A percentile compares a stretch with the other conserved stretches of the same genome.
Conservation (phyloP, 2,888 invertebrate species). For the Drosophila pegasa region DNA sequence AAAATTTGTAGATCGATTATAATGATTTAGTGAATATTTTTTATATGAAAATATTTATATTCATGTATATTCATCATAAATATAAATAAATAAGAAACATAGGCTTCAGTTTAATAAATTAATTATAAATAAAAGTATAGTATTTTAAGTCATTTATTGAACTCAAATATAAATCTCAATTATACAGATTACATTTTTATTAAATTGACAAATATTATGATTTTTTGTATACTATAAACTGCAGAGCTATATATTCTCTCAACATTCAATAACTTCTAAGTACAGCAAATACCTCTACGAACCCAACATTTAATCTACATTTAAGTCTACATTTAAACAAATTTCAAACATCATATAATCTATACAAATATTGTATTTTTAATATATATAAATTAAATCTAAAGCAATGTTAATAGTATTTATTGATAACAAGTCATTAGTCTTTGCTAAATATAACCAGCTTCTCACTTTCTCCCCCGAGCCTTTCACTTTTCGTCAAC, state of each 20-base stretch:
- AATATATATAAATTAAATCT: neutral
- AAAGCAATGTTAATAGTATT: neutral
- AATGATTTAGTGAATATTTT: no score
- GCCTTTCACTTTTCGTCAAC: conserved; percentile 34
- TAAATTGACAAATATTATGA: neutral
- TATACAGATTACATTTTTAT: neutral
- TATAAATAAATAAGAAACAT: no score
- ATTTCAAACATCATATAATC: neutral
- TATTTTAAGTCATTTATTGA: no score
- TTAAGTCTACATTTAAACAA: neutral
- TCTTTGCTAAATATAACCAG: neutral
- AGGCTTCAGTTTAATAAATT: no score
- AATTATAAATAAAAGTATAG: no score
- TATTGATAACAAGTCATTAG: conserved; percentile 3
- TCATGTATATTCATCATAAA: no score
- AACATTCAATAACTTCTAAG: no score
- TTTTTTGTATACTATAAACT: neutral
- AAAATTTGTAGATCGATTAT: no score
- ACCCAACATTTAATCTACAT: no score
- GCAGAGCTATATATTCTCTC: neutral
- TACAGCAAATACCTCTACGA: no score
- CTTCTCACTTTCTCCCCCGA: conserved; percentile 40
- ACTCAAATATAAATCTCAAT: no score
- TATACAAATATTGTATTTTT: conserved; percentile 20
- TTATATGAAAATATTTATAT: neutral